Evolutionary conservation across 2,888 invertebrate species (phyloP).

Genomic region (Agrilus mali): DNA sequence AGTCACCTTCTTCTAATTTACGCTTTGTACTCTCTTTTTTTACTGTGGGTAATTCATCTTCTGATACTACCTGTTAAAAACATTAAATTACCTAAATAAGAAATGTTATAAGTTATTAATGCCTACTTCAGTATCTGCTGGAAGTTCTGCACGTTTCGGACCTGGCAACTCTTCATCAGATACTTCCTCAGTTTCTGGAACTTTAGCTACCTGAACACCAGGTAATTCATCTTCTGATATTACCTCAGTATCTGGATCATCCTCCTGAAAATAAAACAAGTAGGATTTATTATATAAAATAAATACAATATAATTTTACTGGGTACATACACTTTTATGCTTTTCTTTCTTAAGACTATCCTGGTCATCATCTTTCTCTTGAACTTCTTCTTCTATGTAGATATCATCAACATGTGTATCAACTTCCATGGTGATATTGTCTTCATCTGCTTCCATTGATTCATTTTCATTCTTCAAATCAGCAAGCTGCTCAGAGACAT

Average conservation of each 20-base stretch:
- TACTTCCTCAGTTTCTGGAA: conserved; percentile 73
- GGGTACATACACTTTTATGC: too few species aligned
- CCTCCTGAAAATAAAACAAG: conserved; percentile 20
- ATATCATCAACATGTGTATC: not conserved
- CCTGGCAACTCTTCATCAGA: conserved; percentile 66
- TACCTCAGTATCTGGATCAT: conserved; percentile 69
- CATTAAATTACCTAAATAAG: conserved; percentile 1
- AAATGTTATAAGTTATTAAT: conserved; percentile 5
- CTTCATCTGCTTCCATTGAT: too few species aligned
- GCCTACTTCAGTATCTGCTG: conserved; percentile 55
- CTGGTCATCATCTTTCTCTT: not conserved
- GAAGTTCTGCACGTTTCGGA: conserved; percentile 56
- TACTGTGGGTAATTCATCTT: conserved; percentile 63
- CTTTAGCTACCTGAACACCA: conserved; percentile 57
- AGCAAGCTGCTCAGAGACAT: too few species aligned
- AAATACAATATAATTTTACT: too few species aligned
- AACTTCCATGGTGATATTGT: not conserved
- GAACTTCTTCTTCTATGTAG: not conserved
- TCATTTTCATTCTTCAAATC: too few species aligned
- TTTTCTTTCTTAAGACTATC: not conserved
- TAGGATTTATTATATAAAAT: not conserved
- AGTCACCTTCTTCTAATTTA: conserved; percentile 36
- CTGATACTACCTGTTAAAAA: conserved; percentile 51
- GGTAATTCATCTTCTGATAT: conserved; percentile 77
- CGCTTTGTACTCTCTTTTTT: conserved; percentile 48